phyloP scores from a whole-genome alignment of 2,113 vertebrate species.

The Sciurus niger region DNA sequence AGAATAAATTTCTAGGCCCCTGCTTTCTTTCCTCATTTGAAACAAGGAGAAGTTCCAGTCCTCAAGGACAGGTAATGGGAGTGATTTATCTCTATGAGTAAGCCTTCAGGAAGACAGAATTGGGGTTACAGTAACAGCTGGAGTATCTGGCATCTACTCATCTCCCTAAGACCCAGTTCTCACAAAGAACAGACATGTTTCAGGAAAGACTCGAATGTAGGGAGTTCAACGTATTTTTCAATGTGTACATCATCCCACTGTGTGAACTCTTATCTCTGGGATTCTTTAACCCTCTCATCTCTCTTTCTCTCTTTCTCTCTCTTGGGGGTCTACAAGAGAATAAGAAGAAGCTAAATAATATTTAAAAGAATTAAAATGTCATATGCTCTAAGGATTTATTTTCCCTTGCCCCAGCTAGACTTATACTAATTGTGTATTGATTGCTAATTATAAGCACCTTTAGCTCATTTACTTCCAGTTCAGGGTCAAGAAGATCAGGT shows the following conservation, averaged over 20 bases:
- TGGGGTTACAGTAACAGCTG: slow-evolving; percentile 74
- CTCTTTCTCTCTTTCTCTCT: not conserved
- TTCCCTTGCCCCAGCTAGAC: slow-evolving; percentile 40
- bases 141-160: slow-evolving; percentile 37
- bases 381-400: slow-evolving; percentile 57
- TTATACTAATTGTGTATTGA: slow-evolving; percentile 71
- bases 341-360: slow-evolving; percentile 39
- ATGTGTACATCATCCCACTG: not conserved
- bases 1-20: slow-evolving; percentile 45
- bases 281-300: slow-evolving; percentile 49
- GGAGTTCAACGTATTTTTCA: not conserved
- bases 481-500: slow-evolving; percentile 69
- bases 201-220: slow-evolving; percentile 25
- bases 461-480: slow-evolving; percentile 74
- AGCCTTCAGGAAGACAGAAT: slow-evolving; percentile 69
- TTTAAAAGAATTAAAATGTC: not conserved
- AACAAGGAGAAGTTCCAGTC: slow-evolving; percentile 65
- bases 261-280: slow-evolving; percentile 38
- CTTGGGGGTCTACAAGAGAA: not conserved
- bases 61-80: slow-evolving; percentile 75
- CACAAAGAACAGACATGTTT: slow-evolving; percentile 37
- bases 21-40: slow-evolving; percentile 61
- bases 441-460: slow-evolving; percentile 78
- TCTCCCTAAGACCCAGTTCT: not conserved
- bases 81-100: slow-evolving; percentile 77